These are phyloP conservation scores for Clusia tigrina DNA, from an alignment of 2,888 invertebrate genomes.

Conservation along the genomic window DNA sequence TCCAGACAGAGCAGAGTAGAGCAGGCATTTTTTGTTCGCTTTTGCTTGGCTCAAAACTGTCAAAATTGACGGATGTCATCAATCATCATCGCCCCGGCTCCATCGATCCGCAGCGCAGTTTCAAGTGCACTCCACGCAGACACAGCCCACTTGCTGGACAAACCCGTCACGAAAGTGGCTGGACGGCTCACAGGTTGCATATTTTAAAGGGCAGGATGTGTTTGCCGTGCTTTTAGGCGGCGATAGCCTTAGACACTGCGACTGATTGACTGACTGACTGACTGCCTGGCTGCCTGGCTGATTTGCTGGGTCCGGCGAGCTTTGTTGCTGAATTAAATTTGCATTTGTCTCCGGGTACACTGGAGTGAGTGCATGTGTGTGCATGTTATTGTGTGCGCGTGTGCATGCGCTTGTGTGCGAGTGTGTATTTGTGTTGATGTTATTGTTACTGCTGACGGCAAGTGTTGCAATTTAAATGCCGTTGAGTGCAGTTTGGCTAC, in stretches of 20 bases:
- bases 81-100: slow-evolving; percentile 39
- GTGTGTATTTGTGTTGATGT: slow-evolving; percentile 24
- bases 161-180: neutral
- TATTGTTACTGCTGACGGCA: slow-evolving; percentile 36
- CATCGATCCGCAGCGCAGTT: neutral
- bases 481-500: slow-evolving; percentile 38
- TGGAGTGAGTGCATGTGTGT: too few relatives aligned
- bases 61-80: slow-evolving; percentile 57
- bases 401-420: neutral
- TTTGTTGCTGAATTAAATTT: too few relatives aligned
- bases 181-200: neutral
- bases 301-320: too few relatives aligned
- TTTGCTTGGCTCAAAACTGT: slow-evolving; percentile 45
- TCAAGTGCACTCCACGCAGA: neutral
- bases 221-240: neutral
- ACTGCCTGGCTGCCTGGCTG: too few relatives aligned
- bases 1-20: neutral
- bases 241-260: neutral
- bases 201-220: neutral
- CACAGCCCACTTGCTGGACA: neutral
- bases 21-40: neutral
- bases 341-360: too few relatives aligned
- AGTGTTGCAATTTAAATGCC: slow-evolving; percentile 55
- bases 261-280: neutral
- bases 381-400: neutral